phyloP scores from a whole-genome alignment of 2,888 invertebrate species.

The Pandemis heparana region DNA sequence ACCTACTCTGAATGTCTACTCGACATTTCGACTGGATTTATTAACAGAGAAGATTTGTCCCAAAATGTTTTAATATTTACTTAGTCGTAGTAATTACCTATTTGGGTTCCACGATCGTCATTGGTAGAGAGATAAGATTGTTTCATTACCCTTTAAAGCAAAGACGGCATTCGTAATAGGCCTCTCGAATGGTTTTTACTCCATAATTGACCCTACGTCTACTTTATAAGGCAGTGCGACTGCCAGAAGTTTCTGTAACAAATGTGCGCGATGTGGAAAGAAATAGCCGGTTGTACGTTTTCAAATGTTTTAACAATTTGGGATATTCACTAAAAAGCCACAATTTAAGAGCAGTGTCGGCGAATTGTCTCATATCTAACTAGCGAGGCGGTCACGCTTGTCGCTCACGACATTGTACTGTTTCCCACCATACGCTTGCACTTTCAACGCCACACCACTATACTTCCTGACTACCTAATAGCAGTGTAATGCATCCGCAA shows the following conservation, averaged over 20 bases:
- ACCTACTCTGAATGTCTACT: neutral
- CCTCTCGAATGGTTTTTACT: conserved; percentile 8
- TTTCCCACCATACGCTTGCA: conserved; percentile 40
- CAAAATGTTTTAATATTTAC: neutral
- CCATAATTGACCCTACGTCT: conserved; percentile 7
- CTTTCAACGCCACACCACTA: conserved; percentile 31
- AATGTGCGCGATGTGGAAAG: neutral
- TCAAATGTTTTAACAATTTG: neutral
- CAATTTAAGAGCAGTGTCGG: conserved; percentile 3
- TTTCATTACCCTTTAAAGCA: conserved; percentile 23
- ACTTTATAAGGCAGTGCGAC: neutral
- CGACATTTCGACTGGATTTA: neutral
- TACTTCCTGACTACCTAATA: conserved; percentile 35
- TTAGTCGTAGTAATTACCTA: neutral
- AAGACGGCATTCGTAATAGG: conserved; percentile 18
- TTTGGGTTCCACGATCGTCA: neutral
- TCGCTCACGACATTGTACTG: conserved; percentile 19
- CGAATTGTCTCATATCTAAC: conserved; percentile 31
- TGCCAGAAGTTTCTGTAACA: neutral
- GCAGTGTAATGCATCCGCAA: conserved; percentile 35
- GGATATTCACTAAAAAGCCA: neutral
- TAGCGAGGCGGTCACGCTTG: conserved; percentile 39
- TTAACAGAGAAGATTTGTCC: neutral
- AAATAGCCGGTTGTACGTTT: too few relatives aligned
- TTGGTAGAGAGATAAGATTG: neutral